A percentile compares a stretch with the other conserved stretches of the same genome.
Evolutionary conservation across 2,113 vertebrate genomes (phyloP).

Genomic region (Trinectes maculatus): DNA sequence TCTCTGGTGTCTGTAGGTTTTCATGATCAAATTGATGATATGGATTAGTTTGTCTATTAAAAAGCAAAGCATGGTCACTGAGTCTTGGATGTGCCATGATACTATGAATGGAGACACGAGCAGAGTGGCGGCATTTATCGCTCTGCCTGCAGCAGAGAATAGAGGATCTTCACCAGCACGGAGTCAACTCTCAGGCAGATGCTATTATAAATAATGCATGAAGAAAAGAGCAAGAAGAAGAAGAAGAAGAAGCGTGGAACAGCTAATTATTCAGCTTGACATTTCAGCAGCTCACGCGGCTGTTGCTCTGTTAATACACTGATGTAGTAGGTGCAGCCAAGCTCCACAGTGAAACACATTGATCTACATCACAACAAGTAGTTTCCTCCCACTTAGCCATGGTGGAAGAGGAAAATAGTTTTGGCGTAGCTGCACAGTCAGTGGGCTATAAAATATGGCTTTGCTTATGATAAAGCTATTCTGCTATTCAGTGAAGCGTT

Average conservation of each 20-base stretch:
- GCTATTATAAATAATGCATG: constrained; percentile 80
- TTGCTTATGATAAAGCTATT: constrained; percentile 19
- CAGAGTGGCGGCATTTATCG: constrained; percentile 53
- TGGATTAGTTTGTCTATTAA: constrained; percentile 4
- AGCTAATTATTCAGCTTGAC: constrained; percentile 76
- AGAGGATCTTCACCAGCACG: constrained; percentile 55
- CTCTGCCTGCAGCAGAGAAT: constrained; percentile 48
- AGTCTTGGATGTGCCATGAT: constrained; percentile 16
- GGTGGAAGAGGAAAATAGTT: neutral
- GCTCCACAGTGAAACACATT: constrained; percentile 42
- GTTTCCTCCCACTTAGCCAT: neutral
- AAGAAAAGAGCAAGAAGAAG: constrained; percentile 58
- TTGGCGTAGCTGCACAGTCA: constrained; percentile 21
- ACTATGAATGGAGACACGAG: constrained; percentile 36
- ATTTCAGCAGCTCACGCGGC: constrained; percentile 64
- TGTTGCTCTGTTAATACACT: constrained; percentile 16
- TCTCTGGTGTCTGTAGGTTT: neutral
- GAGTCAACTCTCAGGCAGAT: constrained; percentile 74
- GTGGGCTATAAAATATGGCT: constrained; percentile 7
- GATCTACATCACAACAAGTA: constrained; percentile 28
- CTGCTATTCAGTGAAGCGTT: constrained; percentile 18
- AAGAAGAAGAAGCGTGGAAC: constrained; percentile 67
- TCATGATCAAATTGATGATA: neutral
- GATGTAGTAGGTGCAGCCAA: constrained; percentile 23
- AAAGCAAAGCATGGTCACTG: constrained; percentile 24